phyloP scores from a whole-genome alignment of 2,888 invertebrate species.

The Cremastobaeus sp. region DNA sequence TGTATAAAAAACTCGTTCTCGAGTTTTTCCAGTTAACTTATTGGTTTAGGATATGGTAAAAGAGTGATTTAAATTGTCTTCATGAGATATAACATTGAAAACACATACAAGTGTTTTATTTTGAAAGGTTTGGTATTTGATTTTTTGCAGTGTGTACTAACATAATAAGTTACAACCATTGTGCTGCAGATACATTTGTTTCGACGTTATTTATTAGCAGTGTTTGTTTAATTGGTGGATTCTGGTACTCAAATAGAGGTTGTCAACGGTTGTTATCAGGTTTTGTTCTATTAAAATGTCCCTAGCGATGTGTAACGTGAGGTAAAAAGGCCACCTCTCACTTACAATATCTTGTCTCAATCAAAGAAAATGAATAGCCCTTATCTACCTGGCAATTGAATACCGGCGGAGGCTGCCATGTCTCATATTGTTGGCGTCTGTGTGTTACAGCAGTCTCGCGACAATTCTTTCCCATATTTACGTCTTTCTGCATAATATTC shows the following conservation, averaged over 20 bases:
- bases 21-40: no score
- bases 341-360: conserved; percentile 42
- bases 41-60: no score
- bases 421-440: conserved; percentile 9
- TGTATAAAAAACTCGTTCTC: conserved; percentile 12
- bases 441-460: conserved; percentile 14
- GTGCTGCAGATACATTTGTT: no score
- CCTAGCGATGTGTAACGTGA: conserved; percentile 21
- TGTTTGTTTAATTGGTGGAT: neutral
- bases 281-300: conserved; percentile 4
- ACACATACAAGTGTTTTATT: no score
- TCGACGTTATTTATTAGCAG: no score
- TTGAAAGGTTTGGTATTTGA: no score
- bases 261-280: conserved; percentile 29
- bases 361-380: conserved; percentile 41
- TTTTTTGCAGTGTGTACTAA: no score
- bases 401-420: neutral
- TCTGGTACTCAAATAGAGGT: conserved; percentile 18
- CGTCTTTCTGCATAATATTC: conserved; percentile 50
- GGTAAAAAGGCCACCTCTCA: conserved; percentile 40
- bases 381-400: conserved; percentile 38
- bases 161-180: no score
- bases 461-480: conserved; percentile 42
- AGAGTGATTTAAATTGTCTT: no score
- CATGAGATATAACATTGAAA: no score